Conservation (phyloP, 2,113 vertebrate genomes). For the Macaca nemestrina region DNA sequence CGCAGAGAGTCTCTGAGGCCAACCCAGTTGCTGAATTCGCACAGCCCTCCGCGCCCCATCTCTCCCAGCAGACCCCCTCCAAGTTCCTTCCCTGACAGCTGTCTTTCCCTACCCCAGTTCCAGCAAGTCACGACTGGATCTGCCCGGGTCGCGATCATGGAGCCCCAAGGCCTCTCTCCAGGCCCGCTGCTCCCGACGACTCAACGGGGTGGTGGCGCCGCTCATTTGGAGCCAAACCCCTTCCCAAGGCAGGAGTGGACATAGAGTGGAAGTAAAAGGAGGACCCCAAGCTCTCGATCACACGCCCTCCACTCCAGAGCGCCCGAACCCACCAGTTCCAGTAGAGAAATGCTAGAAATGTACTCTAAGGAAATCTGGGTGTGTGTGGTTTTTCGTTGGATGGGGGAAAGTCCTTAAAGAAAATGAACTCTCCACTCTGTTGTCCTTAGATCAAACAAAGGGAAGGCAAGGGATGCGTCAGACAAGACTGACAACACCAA, state of each 20-base stretch:
- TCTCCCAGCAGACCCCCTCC: neutral
- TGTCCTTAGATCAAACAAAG: neutral
- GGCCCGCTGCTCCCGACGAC: neutral
- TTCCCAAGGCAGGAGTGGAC: neutral
- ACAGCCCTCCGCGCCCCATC: neutral
- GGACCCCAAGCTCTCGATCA: neutral
- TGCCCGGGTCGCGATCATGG: neutral
- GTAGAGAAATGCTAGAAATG: neutral
- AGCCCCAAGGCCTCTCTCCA: neutral
- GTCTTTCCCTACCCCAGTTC: neutral
- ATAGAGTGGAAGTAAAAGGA: neutral
- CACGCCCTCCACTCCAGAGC: neutral
- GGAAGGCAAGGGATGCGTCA: neutral
- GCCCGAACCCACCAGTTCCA: neutral
- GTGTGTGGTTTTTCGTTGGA: conserved; percentile 48
- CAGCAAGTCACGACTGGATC: conserved; percentile 33
- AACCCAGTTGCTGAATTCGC: neutral
- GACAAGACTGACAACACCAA: neutral
- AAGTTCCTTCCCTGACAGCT: neutral
- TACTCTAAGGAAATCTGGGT: neutral
- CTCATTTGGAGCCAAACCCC: neutral
- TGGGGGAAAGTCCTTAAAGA: conserved; percentile 33
- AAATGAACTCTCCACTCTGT: neutral
- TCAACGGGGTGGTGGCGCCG: neutral
- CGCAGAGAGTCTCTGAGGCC: neutral